These are phyloP conservation scores for Brachyrhaphis roseni DNA, from an alignment of 2,797 vertebrate genomes.

Conservation along the genomic window DNA sequence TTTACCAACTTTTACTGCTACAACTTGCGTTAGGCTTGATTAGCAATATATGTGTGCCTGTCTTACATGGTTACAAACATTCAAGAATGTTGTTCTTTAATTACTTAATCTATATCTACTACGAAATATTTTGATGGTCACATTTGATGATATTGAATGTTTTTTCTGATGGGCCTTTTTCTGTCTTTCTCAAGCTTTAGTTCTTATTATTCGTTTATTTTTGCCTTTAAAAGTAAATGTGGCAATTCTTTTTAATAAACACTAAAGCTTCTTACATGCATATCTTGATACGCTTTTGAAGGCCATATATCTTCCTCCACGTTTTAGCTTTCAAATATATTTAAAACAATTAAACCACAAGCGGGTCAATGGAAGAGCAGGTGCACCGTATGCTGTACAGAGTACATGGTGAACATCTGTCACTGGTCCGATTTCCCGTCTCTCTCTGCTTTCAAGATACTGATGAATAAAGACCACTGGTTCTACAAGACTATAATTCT, in stretches of 20 bases:
- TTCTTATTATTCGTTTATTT: background rate
- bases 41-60: conserved; percentile 14
- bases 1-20: conserved; percentile 12
- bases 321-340: too few species aligned
- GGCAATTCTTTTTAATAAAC: background rate
- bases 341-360: background rate
- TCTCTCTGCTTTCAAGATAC: background rate
- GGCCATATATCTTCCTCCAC: too few species aligned
- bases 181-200: background rate
- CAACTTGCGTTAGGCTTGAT: conserved; percentile 25
- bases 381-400: background rate
- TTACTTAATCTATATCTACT: background rate
- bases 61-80: background rate
- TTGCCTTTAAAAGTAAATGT: background rate
- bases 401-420: background rate
- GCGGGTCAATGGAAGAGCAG: background rate
- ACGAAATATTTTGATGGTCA: background rate
- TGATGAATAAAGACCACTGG: background rate
- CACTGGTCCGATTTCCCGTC: background rate
- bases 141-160: background rate
- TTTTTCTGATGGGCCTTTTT: background rate
- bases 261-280: background rate
- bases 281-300: background rate
- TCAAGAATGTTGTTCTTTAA: background rate
- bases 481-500: background rate